Evolutionary conservation across 1,140 invertebrate species (phyloP).

Genomic region (Solenopsis invicta): DNA sequence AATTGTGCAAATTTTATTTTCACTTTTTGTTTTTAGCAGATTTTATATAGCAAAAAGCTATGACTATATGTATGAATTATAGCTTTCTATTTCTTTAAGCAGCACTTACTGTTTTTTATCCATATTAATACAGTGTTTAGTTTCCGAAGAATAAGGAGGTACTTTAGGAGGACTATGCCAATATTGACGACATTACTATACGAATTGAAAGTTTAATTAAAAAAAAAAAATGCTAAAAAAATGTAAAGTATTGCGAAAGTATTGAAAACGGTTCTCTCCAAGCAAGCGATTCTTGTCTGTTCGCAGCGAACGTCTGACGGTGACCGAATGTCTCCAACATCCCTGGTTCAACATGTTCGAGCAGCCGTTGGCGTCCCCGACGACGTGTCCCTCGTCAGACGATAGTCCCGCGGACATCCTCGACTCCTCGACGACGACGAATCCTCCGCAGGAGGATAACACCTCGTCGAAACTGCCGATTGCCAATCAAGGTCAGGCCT

Average conservation of each 20-base stretch:
- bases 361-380: constrained; percentile 68
- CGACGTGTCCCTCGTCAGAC: constrained; percentile 44
- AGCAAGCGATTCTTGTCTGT: constrained; percentile 64
- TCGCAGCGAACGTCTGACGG: constrained; percentile 89
- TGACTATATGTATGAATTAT: too few species aligned
- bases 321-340: constrained; percentile 89
- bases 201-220: too few species aligned
- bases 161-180: too few species aligned
- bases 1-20: too few species aligned
- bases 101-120: too few species aligned
- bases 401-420: constrained; percentile 20
- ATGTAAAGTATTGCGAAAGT: not conserved
- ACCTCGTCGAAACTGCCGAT: constrained; percentile 37
- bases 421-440: constrained; percentile 49
- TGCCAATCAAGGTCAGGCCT: not conserved
- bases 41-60: too few species aligned
- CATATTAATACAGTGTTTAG: too few species aligned
- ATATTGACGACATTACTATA: too few species aligned
- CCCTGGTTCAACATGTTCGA: constrained; percentile 87
- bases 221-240: not conserved
- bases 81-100: too few species aligned
- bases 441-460: not conserved
- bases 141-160: too few species aligned
- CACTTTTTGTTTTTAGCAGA: too few species aligned
- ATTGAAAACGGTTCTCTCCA: not conserved